Base-by-base conservation (phyloP, 2,113 vertebrate species). In the Heteronetta atricapilla region DNA sequence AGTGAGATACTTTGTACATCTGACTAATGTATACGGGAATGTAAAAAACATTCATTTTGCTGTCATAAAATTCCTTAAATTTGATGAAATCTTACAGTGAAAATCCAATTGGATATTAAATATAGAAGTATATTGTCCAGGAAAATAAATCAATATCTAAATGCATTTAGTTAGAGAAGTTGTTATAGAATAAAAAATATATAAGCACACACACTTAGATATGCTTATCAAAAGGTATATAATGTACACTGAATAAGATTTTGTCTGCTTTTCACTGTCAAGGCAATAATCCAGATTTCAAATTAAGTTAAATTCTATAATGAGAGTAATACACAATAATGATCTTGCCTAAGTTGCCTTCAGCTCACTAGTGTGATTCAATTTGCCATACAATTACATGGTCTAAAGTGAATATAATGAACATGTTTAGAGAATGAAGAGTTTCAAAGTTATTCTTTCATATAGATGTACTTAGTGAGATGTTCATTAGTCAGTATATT, bases 401-500 rank as follows among this genome's bases (percentile, higher is more conserved):
- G 16, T 79, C 56, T 92, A 86, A 90, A 95, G 52, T 75, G 79
- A 91, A 50, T 86, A 72, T 84, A 95, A 95, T 64, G 26, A 95
- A 68, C 21, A 22, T 56, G 2, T 83, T 83, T 83, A 86, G 73
- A 72, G 23, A 95, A 85, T 36, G 16, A 95, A 86, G 34, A 63
- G 22, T 88, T 93, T 90, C 52, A 81, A 62, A 77, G 22, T 68
- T 75, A 44, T 81, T 88, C 52, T 91, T 95, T 91, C 79, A 64
- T 64, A 58, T 8, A 58, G 38, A 73, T 22, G 13, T 68, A 83
- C 82, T 95, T 90, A 75, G 52, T 84, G 88, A 95, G 66, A 56
- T 82, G 72, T 69, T 94, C 46, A 91, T 96, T 94, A 96, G 91
- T 86, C 92, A 95, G 64, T 52, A 18, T 62, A 42, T 74, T 90